Conservation (phyloP, 2,113 vertebrate genomes). For the Sceloporus undulatus region DNA sequence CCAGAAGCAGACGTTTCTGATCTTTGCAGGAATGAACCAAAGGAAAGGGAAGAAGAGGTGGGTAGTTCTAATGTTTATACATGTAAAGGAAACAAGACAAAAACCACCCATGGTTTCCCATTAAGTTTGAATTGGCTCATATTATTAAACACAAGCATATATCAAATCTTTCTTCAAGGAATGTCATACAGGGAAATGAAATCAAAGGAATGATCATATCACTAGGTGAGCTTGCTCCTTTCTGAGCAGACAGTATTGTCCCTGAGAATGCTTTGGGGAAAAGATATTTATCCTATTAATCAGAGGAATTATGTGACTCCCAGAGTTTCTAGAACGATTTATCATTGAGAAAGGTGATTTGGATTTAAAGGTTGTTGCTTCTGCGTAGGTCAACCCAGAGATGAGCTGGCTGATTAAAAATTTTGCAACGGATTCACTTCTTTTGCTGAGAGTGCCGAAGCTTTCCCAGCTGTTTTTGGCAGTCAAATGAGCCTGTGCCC, state of each 20-base stretch:
- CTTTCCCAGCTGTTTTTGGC: conserved; percentile 29
- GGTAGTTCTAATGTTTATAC: too few relatives aligned
- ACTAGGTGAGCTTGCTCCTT: not conserved
- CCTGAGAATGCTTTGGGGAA: not conserved
- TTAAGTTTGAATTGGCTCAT: not conserved
- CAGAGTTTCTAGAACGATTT: not conserved
- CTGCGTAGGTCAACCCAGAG: not conserved
- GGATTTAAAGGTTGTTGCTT: not conserved
- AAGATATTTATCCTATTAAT: not conserved
- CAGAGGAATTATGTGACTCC: not conserved
- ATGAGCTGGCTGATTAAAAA: not conserved
- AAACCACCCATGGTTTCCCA: not conserved
- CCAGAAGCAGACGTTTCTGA: not conserved
- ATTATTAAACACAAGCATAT: not conserved
- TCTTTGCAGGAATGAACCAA: not conserved
- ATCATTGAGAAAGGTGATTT: not conserved
- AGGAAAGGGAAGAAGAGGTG: not conserved
- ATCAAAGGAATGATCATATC: not conserved
- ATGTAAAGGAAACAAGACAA: not conserved
- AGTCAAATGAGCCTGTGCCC: conserved; percentile 9
- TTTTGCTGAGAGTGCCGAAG: conserved; percentile 14
- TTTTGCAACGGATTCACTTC: not conserved
- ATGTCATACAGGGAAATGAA: not conserved
- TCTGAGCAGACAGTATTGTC: not conserved
- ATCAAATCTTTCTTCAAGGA: not conserved